These are phyloP conservation scores for Dasypus novemcinctus DNA, from an alignment of 2,113 vertebrate genomes.

Conservation along the genomic window DNA sequence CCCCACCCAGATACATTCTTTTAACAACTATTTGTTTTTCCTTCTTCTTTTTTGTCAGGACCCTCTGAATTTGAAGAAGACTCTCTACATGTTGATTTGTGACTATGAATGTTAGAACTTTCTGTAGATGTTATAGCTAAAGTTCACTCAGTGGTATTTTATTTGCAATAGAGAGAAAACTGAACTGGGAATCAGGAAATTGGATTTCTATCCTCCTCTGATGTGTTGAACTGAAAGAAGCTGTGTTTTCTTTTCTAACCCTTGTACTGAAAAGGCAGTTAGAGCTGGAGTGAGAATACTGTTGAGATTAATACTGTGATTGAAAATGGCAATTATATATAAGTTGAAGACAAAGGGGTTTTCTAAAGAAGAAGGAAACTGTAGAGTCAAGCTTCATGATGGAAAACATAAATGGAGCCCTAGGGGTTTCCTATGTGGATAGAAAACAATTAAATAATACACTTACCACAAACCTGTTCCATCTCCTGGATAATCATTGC, in stretches of 20 bases:
- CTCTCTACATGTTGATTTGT: neutral
- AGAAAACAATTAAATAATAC: constrained; percentile 41
- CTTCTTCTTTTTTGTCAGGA: neutral
- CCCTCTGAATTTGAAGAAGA: constrained; percentile 42
- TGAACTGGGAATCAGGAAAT: constrained; percentile 58
- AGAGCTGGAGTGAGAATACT: constrained; percentile 29
- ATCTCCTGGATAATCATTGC: constrained; percentile 24
- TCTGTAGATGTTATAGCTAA: constrained; percentile 9
- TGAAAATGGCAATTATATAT: constrained; percentile 63
- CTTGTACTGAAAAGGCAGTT: constrained; percentile 26
- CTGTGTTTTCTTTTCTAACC: constrained; percentile 58
- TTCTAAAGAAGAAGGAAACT: constrained; percentile 47
- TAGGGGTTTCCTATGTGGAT: neutral
- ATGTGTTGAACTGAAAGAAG: constrained; percentile 47
- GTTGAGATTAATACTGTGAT: constrained; percentile 64
- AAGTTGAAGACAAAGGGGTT: constrained; percentile 51
- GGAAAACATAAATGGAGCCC: constrained; percentile 23
- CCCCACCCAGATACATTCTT: neutral
- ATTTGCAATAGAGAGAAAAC: constrained; percentile 59
- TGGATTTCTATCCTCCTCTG: constrained; percentile 65
- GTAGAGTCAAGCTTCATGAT: constrained; percentile 6
- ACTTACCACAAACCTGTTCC: neutral
- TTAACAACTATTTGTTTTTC: neutral
- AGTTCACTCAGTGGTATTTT: constrained; percentile 48
- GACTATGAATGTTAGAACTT: constrained; percentile 39